Conservation (phyloP, 2,888 invertebrate species). For the Tineola bisselliella region DNA sequence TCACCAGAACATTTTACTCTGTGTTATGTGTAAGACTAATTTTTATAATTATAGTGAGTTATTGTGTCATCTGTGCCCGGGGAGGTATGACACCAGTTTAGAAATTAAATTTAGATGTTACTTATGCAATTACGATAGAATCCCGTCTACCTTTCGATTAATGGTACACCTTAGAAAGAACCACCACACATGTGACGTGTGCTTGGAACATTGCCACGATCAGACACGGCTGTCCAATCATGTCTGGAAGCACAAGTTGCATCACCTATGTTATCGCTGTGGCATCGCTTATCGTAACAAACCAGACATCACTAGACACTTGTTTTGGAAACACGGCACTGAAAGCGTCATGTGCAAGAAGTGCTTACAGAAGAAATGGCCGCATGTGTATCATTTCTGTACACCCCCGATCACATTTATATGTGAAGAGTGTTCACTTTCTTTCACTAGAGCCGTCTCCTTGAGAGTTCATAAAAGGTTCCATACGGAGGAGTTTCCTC, state of each 20-base stretch:
- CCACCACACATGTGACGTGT: slow-evolving; percentile 88
- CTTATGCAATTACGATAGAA: slow-evolving; percentile 77
- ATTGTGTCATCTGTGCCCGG: slow-evolving; percentile 87
- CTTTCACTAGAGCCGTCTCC: slow-evolving; percentile 79
- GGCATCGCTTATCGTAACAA: slow-evolving; percentile 89
- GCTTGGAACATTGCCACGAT: slow-evolving; percentile 81
- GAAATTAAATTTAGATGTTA: slow-evolving; percentile 83
- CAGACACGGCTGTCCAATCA: slow-evolving; percentile 85
- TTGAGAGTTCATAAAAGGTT: slow-evolving; percentile 86
- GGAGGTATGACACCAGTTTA: slow-evolving; percentile 72
- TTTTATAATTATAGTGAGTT: slow-evolving; percentile 90
- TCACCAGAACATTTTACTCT: slow-evolving; percentile 82
- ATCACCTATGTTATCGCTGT: slow-evolving; percentile 88
- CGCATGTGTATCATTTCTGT: slow-evolving; percentile 91
- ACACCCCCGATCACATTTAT: slow-evolving; percentile 80
- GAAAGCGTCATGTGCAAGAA: slow-evolving; percentile 86
- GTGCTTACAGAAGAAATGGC: slow-evolving; percentile 91
- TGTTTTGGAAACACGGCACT: slow-evolving; percentile 93
- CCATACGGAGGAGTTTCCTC: slow-evolving; percentile 77
- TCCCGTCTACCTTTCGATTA: slow-evolving; percentile 87
- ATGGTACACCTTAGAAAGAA: slow-evolving; percentile 88
- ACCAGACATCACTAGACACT: slow-evolving; percentile 86
- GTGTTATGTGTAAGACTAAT: slow-evolving; percentile 88
- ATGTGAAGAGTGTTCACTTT: slow-evolving; percentile 83
- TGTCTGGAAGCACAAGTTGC: slow-evolving; percentile 90